Conservation (phyloP, 2,113 vertebrate genomes). For the Tyrannus savana region DNA sequence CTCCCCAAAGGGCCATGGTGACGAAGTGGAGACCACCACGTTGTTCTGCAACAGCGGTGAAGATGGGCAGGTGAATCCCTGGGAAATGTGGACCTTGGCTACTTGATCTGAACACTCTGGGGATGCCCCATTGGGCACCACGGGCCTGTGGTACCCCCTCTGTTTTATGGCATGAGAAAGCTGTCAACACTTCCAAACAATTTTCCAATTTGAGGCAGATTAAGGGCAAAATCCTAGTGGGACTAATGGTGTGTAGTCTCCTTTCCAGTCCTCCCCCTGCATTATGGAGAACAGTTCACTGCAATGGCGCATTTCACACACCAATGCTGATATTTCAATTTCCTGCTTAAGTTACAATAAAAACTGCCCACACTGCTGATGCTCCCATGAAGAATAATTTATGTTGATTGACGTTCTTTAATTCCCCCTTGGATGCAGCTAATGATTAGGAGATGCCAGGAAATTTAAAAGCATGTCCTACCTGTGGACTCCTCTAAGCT, state of each 20-base stretch:
- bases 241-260: conserved; percentile 56
- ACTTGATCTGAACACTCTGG: not conserved
- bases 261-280: conserved; percentile 27
- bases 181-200: not conserved
- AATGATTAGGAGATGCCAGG: conserved; percentile 60
- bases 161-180: not conserved
- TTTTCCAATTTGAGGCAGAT: conserved; percentile 48
- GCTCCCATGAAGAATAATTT: conserved; percentile 58
- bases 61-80: not conserved
- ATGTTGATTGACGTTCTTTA: conserved; percentile 54
- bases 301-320: conserved; percentile 47
- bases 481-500: conserved; percentile 25
- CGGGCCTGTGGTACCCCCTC: accelerated
- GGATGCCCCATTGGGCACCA: not conserved
- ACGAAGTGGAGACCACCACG: accelerated
- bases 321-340: conserved; percentile 52
- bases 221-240: conserved; percentile 48
- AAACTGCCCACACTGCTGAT: conserved; percentile 51
- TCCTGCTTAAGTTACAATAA: conserved; percentile 57
- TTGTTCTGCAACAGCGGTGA: accelerated
- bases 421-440: conserved; percentile 56
- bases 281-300: not conserved
- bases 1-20: not conserved
- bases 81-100: not conserved
- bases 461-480: conserved; percentile 31